A percentile compares a stretch with the other conserved stretches of the same genome.
phyloP scores from a whole-genome alignment of 1,140 invertebrate genomes.

The Zeugodacus cucurbitae region DNA sequence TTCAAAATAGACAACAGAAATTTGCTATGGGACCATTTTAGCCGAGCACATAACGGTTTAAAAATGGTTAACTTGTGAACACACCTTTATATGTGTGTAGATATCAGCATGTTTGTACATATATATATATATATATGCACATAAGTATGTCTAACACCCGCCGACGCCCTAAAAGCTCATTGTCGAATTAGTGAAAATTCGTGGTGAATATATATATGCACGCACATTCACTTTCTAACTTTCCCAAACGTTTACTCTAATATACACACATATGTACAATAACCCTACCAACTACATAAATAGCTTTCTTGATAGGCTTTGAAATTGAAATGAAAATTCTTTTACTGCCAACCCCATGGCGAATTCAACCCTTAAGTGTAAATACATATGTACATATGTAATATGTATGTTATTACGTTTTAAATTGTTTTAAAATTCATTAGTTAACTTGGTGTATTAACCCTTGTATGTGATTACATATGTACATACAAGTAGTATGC shows the following conservation, averaged over 20 bases:
- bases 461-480: not conserved
- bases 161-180: not conserved
- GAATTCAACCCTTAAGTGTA: not conserved
- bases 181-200: not conserved
- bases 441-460: not conserved
- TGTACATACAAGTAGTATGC: too few species aligned
- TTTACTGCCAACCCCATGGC: not conserved
- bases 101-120: too few species aligned
- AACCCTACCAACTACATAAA: not conserved
- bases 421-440: slow-evolving; percentile 37
- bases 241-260: not conserved
- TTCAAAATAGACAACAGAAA: too few species aligned
- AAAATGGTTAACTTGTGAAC: not conserved
- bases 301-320: slow-evolving; percentile 24
- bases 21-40: not conserved
- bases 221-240: not conserved
- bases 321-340: slow-evolving; percentile 29
- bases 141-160: not conserved
- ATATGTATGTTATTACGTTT: not conserved
- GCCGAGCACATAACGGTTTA: not conserved
- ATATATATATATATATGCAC: not conserved
- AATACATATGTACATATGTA: not conserved
- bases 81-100: not conserved
- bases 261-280: not conserved
- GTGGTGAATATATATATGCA: not conserved